Evolutionary conservation across 2,888 invertebrate species (phyloP).

Genomic region (Bombyx huttoni): DNA sequence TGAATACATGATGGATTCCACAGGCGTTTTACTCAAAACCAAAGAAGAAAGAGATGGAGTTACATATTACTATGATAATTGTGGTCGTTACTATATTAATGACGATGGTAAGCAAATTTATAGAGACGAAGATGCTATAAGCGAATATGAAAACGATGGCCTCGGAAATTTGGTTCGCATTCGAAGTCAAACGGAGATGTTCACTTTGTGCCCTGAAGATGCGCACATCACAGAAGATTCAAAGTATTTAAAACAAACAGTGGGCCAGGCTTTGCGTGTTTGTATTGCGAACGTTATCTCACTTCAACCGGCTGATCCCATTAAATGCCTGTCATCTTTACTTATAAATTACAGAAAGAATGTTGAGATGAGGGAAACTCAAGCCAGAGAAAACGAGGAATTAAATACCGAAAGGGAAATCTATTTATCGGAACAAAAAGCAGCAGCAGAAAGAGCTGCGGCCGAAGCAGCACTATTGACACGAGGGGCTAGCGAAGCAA

Average conservation of each 20-base stretch:
- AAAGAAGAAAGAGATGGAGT: slow-evolving; percentile 48
- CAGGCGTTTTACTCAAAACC: slow-evolving; percentile 45
- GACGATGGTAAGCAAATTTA: slow-evolving; percentile 53
- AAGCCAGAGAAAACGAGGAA: slow-evolving; percentile 37
- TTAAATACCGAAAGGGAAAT: slow-evolving; percentile 41
- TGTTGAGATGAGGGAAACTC: slow-evolving; percentile 41
- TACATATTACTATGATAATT: slow-evolving; percentile 53
- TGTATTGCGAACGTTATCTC: slow-evolving; percentile 53
- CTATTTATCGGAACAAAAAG: slow-evolving; percentile 38
- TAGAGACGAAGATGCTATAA: slow-evolving; percentile 40
- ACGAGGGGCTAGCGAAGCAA: slow-evolving; percentile 52
- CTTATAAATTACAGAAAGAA: slow-evolving; percentile 51
- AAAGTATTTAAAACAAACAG: slow-evolving; percentile 45
- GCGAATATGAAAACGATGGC: slow-evolving; percentile 63
- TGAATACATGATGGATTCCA: slow-evolving; percentile 57
- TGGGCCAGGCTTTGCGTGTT: slow-evolving; percentile 48
- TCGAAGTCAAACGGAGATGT: slow-evolving; percentile 42
- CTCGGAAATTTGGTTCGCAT: slow-evolving; percentile 61
- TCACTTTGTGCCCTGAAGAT: slow-evolving; percentile 47
- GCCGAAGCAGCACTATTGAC: slow-evolving; percentile 32
- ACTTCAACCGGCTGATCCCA: slow-evolving; percentile 55
- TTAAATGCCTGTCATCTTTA: slow-evolving; percentile 41
- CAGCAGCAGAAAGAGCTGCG: slow-evolving; percentile 39
- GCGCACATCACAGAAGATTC: slow-evolving; percentile 55
- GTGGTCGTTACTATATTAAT: slow-evolving; percentile 54